Evolutionary conservation across 2,888 invertebrate species (phyloP).

Genomic region (Malacosoma neustria): DNA sequence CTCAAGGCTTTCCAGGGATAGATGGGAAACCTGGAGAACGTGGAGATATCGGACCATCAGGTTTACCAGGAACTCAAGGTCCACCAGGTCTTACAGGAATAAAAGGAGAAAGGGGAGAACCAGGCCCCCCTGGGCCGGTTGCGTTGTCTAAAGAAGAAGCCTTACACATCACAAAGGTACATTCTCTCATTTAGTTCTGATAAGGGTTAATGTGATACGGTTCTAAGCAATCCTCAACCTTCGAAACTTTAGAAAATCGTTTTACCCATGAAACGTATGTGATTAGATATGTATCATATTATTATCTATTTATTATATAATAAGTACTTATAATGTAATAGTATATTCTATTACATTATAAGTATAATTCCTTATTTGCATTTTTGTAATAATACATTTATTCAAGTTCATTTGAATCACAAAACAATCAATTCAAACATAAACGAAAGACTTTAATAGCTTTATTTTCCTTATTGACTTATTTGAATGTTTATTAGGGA

Average conservation of each 20-base stretch:
- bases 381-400: not conserved
- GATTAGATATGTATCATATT: no score
- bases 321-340: no score
- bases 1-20: slow-evolving; percentile 78
- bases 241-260: no score
- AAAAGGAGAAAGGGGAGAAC: slow-evolving; percentile 81
- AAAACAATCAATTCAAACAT: not conserved
- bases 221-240: no score
- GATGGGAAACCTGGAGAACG: slow-evolving; percentile 79
- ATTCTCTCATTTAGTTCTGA: not conserved
- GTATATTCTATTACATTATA: no score
- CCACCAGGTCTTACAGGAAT: slow-evolving; percentile 77
- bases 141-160: slow-evolving; percentile 76
- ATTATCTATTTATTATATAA: no score
- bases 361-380: no score
- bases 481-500: slow-evolving; percentile 31
- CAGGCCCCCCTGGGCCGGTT: slow-evolving; percentile 80
- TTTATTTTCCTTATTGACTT: slow-evolving; percentile 1
- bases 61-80: slow-evolving; percentile 82
- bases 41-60: slow-evolving; percentile 82
- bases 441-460: not conserved
- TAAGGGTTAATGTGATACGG: not conserved
- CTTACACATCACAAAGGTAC: slow-evolving; percentile 73
- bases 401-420: no score
- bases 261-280: no score